Evolutionary conservation across 1,140 invertebrate species (phyloP).

Genomic region (Ips typographus): DNA sequence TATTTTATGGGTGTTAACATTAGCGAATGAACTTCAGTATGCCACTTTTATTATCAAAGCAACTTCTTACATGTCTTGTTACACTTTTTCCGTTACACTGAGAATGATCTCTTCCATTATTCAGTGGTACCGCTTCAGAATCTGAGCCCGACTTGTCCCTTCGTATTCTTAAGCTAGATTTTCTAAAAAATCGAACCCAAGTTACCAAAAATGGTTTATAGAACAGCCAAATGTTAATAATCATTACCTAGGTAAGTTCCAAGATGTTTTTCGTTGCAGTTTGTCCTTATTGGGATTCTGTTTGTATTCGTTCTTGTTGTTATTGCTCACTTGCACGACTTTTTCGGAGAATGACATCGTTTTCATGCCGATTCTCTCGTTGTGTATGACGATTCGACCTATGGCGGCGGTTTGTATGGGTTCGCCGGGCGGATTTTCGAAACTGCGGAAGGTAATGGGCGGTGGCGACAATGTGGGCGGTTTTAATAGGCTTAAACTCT

Average conservation of each 20-base stretch:
- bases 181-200: constrained; percentile 61
- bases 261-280: constrained; percentile 38
- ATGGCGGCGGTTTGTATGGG: constrained; percentile 21
- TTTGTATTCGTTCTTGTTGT: constrained; percentile 25
- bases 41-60: not conserved
- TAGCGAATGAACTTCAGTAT: constrained; percentile 5
- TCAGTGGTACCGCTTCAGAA: constrained; percentile 61
- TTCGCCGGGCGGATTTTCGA: constrained; percentile 42
- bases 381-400: constrained; percentile 50
- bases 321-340: constrained; percentile 35
- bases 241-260: constrained; percentile 26
- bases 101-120: constrained; percentile 68
- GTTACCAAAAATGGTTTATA: not conserved
- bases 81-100: constrained; percentile 70
- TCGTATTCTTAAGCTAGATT: constrained; percentile 64
- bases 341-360: constrained; percentile 51
- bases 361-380: constrained; percentile 50
- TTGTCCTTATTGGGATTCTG: constrained; percentile 36
- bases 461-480: constrained; percentile 56
- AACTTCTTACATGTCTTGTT: constrained; percentile 49
- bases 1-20: not conserved
- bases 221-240: not conserved
- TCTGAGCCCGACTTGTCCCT: constrained; percentile 61
- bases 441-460: constrained; percentile 46
- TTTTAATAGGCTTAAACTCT: constrained; percentile 55